Base-by-base conservation (phyloP, 2,888 invertebrate species). In the Hoplodrina blanda region DNA sequence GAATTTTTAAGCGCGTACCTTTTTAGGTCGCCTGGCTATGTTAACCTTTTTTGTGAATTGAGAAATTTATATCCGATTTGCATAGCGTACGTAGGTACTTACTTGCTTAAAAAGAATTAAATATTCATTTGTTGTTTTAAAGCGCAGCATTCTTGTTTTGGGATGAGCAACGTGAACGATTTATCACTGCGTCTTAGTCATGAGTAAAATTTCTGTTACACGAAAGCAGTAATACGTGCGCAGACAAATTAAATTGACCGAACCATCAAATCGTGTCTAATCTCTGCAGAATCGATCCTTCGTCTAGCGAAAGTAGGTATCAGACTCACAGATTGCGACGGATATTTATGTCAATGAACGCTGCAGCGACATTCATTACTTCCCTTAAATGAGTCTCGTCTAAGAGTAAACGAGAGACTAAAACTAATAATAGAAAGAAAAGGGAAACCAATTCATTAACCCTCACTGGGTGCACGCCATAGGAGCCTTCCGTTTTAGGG, bases 401-500 rank as follows among this genome's bases (percentile, higher is more conserved):
- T 69, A 49, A 67, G 46, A 65, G 67, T 68, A 81, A 81, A 70
- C 73, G 73, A 81, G 80, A 70, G 78, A 81, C 80, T 81, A 74
- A 81, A 83, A 84, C 86, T 88, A 88, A 85, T 87, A 85, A 87
- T 89, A 87, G 87, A 83, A 88, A 87, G 87, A 83, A 88, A 81
- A 84, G 79, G 70, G 73, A 82, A 83, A 83, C 80, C 83, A 87
- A 87, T 88, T 85, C 84, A 88, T 88, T 88, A 85, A 82, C 82
- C 85, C 76, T 81, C 76, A 60, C 64, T 69, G 77, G 54, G 68
- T 69, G 79, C 76, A 76, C 79, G 78, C 66, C 66, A 80, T 79
- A 33, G 68, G 59, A 69, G 49, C 61, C 76, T 76, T 64, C 67
- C 71, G 71, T 72, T 66, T 76, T 68, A 41, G 73, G 66, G 73